Percentiles rank a stretch among this genome's conserved stretches.
These are phyloP conservation scores for Thera britannica DNA, from an alignment of 2,888 invertebrate genomes.

Conservation along the genomic window DNA sequence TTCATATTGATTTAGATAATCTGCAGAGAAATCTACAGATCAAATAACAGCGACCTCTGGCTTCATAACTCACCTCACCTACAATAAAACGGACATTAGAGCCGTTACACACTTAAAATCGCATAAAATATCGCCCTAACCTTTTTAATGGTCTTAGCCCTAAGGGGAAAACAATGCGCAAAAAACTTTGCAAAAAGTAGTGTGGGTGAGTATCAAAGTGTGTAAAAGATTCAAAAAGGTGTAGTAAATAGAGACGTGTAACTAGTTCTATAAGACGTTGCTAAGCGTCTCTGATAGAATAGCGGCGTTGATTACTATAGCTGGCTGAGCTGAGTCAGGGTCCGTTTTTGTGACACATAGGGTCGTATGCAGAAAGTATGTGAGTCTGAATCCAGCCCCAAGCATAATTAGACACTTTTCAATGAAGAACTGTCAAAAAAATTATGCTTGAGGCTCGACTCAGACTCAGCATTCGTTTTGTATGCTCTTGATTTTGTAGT, in stretches of 20 bases:
- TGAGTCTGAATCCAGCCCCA: no score
- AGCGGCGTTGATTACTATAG: no score
- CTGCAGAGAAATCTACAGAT: conserved; percentile 29
- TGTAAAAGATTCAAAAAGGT: conserved; percentile 12
- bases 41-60: conserved; percentile 43
- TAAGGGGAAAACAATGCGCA: conserved; percentile 71
- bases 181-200: conserved; percentile 77
- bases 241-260: conserved; percentile 9
- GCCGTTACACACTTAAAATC: conserved; percentile 81
- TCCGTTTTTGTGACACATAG: no score
- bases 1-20: background rate
- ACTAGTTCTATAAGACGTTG: background rate
- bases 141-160: conserved; percentile 80
- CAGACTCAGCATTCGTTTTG: no score
- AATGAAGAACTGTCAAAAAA: no score
- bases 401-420: no score
- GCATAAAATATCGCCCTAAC: conserved; percentile 82
- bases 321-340: no score
- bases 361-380: no score
- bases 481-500: no score
- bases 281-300: no score
- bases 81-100: conserved; percentile 74
- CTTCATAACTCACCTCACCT: conserved; percentile 62
- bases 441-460: no score
- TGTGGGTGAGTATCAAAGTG: conserved; percentile 48